These are phyloP conservation scores for Bothrops jararaca DNA, from an alignment of 2,113 vertebrate species.

Conservation along the genomic window DNA sequence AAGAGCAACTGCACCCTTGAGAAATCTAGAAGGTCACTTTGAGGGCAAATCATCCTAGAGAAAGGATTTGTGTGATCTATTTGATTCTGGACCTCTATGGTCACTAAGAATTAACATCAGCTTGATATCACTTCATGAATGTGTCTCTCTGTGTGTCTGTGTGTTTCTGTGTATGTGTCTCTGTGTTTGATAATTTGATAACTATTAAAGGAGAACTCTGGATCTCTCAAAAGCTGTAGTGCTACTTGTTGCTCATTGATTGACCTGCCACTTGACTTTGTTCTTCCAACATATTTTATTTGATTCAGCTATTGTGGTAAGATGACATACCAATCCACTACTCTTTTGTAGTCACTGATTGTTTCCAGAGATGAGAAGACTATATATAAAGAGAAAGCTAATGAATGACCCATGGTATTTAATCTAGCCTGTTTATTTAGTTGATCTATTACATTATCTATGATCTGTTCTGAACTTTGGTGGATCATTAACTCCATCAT, in stretches of 20 bases:
- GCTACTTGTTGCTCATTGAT: neutral
- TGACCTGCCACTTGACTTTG: neutral
- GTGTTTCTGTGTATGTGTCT: neutral
- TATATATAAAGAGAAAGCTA: neutral
- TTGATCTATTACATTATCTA: neutral
- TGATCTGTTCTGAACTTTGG: neutral
- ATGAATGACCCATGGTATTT: neutral
- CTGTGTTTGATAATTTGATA: neutral
- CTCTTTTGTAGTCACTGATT: slow-evolving; percentile 10
- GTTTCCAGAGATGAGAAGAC: slow-evolving; percentile 8
- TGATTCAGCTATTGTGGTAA: slow-evolving; percentile 36
- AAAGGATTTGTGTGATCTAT: neutral
- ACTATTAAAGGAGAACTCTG: slow-evolving; percentile 8
- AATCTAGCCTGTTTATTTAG: neutral
- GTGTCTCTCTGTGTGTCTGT: too few relatives aligned
- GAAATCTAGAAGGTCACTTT: neutral
- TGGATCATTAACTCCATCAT: neutral
- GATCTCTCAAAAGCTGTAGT: neutral
- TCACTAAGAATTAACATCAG: neutral
- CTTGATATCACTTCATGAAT: neutral
- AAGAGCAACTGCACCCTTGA: neutral
- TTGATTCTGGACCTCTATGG: neutral
- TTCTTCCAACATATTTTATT: neutral
- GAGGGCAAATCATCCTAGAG: neutral
- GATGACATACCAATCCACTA: slow-evolving; percentile 21